Percentiles rank a stretch among this genome's conserved stretches.
Evolutionary conservation across 2,797 vertebrate genomes (phyloP).

Genomic region (Spinus olivaceus): DNA sequence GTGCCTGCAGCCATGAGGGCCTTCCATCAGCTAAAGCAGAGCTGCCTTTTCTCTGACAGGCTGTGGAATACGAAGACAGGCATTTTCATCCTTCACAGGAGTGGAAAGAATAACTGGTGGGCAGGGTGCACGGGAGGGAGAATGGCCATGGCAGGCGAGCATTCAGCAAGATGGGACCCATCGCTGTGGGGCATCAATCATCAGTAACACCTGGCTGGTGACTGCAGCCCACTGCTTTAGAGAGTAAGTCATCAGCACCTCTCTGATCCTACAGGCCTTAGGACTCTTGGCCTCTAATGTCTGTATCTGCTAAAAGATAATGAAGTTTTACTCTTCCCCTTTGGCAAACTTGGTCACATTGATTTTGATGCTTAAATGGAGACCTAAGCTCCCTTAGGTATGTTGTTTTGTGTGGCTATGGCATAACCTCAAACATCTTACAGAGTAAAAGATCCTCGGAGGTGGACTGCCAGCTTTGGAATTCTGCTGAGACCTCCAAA

Average conservation of each 20-base stretch:
- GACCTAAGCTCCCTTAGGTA: not conserved
- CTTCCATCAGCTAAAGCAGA: not conserved
- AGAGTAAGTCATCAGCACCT: slow-evolving; percentile 67
- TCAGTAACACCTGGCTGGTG: slow-evolving; percentile 86
- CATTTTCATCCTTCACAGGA: slow-evolving; percentile 20
- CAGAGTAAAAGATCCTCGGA: slow-evolving; percentile 56
- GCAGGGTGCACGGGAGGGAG: slow-evolving; percentile 76
- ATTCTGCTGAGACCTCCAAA: slow-evolving; percentile 57
- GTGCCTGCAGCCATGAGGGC: not conserved
- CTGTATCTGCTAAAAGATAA: not conserved
- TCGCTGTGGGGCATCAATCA: slow-evolving; percentile 87
- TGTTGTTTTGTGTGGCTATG: not conserved
- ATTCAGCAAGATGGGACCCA: slow-evolving; percentile 82
- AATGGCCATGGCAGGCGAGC: slow-evolving; percentile 95
- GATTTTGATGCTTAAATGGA: not conserved
- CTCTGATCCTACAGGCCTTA: not conserved
- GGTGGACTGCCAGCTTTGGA: slow-evolving; percentile 77
- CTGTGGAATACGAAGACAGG: slow-evolving; percentile 70
- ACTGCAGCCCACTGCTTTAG: slow-evolving; percentile 94
- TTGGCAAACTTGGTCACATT: not conserved
- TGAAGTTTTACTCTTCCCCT: not conserved
- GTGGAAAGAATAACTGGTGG: slow-evolving; percentile 80
- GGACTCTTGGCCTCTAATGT: not conserved
- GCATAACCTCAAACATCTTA: not conserved
- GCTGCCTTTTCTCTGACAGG: slow-evolving; percentile 40